phyloP scores from a whole-genome alignment of 1,140 invertebrate species.

The Gonatopus flavifemur region DNA sequence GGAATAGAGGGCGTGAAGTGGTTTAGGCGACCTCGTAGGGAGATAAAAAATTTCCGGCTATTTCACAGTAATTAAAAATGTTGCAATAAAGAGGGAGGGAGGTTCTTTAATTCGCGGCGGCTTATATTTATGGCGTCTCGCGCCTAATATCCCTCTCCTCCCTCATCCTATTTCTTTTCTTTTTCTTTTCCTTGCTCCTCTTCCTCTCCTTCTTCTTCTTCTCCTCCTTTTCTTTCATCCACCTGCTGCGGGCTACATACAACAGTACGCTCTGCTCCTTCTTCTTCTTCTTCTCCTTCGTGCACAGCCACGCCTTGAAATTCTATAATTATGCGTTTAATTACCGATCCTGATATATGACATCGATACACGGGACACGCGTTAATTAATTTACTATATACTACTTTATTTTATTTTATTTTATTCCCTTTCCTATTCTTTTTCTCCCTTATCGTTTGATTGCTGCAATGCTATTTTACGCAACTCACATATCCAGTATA shows the following conservation, averaged over 20 bases:
- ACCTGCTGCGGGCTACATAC: constrained; percentile 12
- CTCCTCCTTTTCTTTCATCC: background rate
- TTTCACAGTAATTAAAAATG: constrained; percentile 44
- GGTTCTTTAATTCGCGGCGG: constrained; percentile 37
- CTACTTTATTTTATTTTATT: background rate
- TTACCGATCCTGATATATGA: constrained; percentile 34
- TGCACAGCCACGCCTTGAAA: constrained; percentile 26
- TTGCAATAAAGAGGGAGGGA: constrained; percentile 30
- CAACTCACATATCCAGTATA: no score
- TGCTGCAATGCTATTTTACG: no score
- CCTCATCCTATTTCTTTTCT: no score
- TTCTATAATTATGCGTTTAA: constrained; percentile 36
- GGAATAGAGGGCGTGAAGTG: background rate
- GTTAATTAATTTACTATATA: constrained; percentile 21
- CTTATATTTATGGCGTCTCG: constrained; percentile 32
- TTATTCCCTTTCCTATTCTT: no score
- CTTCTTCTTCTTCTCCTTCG: no score
- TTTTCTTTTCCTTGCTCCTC: background rate
- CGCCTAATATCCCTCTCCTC: constrained; percentile 25
- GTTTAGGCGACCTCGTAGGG: background rate
- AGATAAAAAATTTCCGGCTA: constrained; percentile 19
- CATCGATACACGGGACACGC: constrained; percentile 9
- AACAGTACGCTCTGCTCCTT: background rate
- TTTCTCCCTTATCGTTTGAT: no score
- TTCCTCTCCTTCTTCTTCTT: background rate